Percentiles rank a stretch among this genome's conserved stretches.
Conservation (phyloP, 2,797 vertebrate species). For the Anomalospiza imberbis region DNA sequence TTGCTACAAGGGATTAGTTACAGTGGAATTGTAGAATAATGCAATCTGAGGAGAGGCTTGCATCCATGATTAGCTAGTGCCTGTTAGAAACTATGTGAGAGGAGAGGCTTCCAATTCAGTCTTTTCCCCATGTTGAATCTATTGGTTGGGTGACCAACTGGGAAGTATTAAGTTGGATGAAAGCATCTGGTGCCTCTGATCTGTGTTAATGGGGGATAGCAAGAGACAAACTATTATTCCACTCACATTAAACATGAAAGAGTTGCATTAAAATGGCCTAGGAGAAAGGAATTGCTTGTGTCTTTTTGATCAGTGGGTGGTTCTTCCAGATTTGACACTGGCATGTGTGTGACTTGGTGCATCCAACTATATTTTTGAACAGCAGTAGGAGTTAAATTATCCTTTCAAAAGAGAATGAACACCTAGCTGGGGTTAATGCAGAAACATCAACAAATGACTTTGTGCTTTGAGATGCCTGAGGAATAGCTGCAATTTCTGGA, state of each 20-base stretch:
- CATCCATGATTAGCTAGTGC: neutral
- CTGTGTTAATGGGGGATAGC: conserved; percentile 45
- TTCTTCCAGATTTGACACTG: neutral
- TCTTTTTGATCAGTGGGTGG: conserved; percentile 18
- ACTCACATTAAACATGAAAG: conserved; percentile 62
- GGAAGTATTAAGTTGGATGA: neutral
- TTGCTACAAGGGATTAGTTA: neutral
- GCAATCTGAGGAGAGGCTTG: neutral
- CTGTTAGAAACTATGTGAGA: neutral
- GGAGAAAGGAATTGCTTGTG: neutral
- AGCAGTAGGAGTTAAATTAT: neutral
- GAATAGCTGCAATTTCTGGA: neutral
- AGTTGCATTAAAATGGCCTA: neutral
- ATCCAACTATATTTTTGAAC: conserved; percentile 55
- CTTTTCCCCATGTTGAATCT: neutral
- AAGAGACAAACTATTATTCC: conserved; percentile 23
- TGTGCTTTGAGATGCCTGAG: neutral
- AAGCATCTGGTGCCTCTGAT: neutral
- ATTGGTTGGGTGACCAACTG: neutral
- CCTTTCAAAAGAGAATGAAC: neutral
- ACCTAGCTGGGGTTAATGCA: neutral
- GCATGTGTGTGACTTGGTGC: conserved; percentile 35
- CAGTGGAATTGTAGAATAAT: neutral
- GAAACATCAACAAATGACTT: neutral
- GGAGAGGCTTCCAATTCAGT: neutral